Percentiles rank a stretch among this genome's conserved stretches.
These are phyloP conservation scores for Drosophila koepferae DNA, from an alignment of 2,888 invertebrate species.

Conservation along the genomic window DNA sequence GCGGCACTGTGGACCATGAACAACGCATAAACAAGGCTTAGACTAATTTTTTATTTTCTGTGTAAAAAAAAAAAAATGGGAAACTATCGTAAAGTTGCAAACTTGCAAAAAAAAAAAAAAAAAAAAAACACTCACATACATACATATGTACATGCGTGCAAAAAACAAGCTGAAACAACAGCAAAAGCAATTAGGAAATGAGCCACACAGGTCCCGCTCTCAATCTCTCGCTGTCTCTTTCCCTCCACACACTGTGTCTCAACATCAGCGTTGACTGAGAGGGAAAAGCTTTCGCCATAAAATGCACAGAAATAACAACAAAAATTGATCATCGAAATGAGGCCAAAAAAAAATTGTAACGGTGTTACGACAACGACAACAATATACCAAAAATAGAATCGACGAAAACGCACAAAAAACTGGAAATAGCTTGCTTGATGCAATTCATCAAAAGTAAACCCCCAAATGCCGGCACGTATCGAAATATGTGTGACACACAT, in stretches of 20 bases:
- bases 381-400: conserved; percentile 20
- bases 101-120: neutral
- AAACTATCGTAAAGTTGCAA: neutral
- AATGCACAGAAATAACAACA: conserved; percentile 39
- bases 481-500: conserved; percentile 25
- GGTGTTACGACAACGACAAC: conserved; percentile 41
- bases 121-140: neutral
- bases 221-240: neutral
- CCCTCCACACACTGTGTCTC: conserved; percentile 14
- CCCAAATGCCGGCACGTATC: conserved; percentile 46
- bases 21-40: conserved; percentile 25
- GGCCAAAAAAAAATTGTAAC: conserved; percentile 39
- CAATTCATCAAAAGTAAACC: conserved; percentile 53
- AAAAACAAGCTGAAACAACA: conserved; percentile 18
- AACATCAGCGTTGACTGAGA: conserved; percentile 31
- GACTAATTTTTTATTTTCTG: neutral
- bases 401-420: conserved; percentile 18
- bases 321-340: conserved; percentile 52
- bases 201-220: conserved; percentile 22
- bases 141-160: conserved; percentile 1
- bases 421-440: conserved; percentile 35
- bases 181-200: conserved; percentile 47
- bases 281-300: conserved; percentile 31
- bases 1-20: conserved; percentile 35
- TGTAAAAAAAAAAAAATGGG: neutral